Percentiles rank a stretch among this genome's conserved stretches.
phyloP scores from a whole-genome alignment of 2,888 invertebrate species.

The Smittia aterrima region DNA sequence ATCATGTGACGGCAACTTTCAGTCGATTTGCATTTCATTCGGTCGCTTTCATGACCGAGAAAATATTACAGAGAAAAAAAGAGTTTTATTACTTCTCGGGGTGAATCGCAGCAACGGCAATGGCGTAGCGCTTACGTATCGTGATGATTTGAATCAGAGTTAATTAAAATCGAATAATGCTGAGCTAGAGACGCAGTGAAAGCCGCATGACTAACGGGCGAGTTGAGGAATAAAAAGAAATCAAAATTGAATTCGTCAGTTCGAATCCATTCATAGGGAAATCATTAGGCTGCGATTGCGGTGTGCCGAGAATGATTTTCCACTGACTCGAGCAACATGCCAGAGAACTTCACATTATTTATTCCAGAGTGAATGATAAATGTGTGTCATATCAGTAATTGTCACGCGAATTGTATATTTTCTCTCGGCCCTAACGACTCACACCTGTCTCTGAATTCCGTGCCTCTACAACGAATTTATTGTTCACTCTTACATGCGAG shows the following conservation, averaged over 20 bases:
- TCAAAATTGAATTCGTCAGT: background rate
- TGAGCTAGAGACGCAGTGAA: background rate
- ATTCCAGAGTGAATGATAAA: slow-evolving; percentile 28
- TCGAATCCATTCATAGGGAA: too few species aligned
- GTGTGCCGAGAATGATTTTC: too few species aligned
- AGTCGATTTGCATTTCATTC: too few species aligned
- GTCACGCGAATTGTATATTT: slow-evolving; percentile 32
- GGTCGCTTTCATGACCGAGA: too few species aligned
- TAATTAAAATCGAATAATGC: background rate
- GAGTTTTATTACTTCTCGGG: too few species aligned
- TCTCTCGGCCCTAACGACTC: slow-evolving; percentile 12
- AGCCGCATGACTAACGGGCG: too few species aligned
- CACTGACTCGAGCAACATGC: background rate
- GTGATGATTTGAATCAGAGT: background rate
- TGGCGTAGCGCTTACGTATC: background rate
- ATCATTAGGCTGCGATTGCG: too few species aligned
- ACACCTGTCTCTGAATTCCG: slow-evolving; percentile 33
- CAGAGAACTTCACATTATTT: slow-evolving; percentile 31
- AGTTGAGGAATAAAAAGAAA: background rate
- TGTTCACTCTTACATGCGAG: background rate
- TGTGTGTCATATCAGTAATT: slow-evolving; percentile 33
- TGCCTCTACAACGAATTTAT: background rate
- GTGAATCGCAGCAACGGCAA: too few species aligned
- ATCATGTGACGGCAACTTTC: background rate
- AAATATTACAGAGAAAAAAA: too few species aligned